These are phyloP conservation scores for Agriopis leucophaearia DNA, from an alignment of 2,888 invertebrate species.

Conservation along the genomic window DNA sequence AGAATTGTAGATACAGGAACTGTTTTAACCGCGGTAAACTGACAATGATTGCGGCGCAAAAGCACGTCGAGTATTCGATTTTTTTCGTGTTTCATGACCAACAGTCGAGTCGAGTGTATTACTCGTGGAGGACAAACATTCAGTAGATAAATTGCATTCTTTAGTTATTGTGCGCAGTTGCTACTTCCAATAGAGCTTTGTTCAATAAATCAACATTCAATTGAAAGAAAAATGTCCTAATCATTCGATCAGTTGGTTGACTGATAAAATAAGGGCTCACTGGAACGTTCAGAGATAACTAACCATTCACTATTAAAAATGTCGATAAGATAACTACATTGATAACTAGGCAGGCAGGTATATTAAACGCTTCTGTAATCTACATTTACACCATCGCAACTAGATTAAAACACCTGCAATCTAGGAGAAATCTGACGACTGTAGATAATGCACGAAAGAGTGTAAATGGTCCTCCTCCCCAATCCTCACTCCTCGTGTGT, in stretches of 20 bases:
- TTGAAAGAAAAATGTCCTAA: conserved; percentile 19
- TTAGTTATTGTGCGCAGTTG: conserved; percentile 10
- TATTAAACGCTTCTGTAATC: conserved; percentile 7
- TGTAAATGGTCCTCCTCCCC: too few species aligned
- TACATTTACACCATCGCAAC: background rate
- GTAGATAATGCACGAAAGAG: background rate
- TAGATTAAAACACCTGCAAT: background rate
- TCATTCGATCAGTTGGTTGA: conserved; percentile 55
- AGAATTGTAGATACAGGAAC: conserved; percentile 53
- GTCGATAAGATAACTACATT: conserved; percentile 1
- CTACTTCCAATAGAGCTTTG: conserved; percentile 12
- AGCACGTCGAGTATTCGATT: conserved; percentile 44
- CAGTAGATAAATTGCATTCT: conserved; percentile 12
- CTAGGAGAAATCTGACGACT: background rate
- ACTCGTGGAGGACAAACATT: background rate
- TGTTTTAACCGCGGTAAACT: conserved; percentile 50
- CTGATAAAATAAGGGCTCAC: conserved; percentile 57
- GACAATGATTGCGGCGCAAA: conserved; percentile 56
- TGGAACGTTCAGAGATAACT: conserved; percentile 45
- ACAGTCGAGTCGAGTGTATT: conserved; percentile 18
- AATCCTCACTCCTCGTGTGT: too few species aligned
- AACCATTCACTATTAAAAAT: conserved; percentile 51
- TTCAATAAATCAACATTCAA: conserved; percentile 12
- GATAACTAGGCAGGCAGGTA: conserved; percentile 3
- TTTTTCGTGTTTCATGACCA: conserved; percentile 34